These are phyloP conservation scores for Propithecus deckenii DNA, from an alignment of 2,797 vertebrate genomes.

Conservation along the genomic window DNA sequence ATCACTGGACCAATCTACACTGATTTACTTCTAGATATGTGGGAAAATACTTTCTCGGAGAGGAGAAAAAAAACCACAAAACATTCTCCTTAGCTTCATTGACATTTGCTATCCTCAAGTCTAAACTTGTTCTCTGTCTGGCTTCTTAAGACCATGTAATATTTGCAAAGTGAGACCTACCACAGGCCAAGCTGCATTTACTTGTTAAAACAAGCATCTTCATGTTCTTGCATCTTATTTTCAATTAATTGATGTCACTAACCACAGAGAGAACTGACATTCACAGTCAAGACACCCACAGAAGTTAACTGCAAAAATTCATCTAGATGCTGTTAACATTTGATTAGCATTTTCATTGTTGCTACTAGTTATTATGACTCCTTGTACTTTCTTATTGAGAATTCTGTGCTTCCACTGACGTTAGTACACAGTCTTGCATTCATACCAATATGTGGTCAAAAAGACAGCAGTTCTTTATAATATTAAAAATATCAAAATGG, in stretches of 20 bases:
- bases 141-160: slow-evolving; percentile 37
- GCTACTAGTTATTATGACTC: not conserved
- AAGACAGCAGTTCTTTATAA: not conserved
- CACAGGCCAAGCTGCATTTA: not conserved
- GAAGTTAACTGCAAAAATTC: slow-evolving; percentile 13
- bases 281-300: slow-evolving; percentile 48
- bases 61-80: not conserved
- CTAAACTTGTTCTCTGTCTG: slow-evolving; percentile 58
- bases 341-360: not conserved
- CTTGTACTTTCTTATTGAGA: not conserved
- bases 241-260: slow-evolving; percentile 60
- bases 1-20: not conserved
- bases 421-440: not conserved
- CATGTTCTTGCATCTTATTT: slow-evolving; percentile 54
- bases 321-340: not conserved
- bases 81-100: not conserved
- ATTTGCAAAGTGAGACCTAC: slow-evolving; percentile 53
- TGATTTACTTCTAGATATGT: not conserved
- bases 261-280: slow-evolving; percentile 60
- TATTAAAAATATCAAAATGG: not conserved
- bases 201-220: slow-evolving; percentile 63
- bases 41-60: slow-evolving; percentile 33
- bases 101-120: slow-evolving; percentile 50
- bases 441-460: not conserved
- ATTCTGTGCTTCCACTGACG: not conserved